A percentile compares a stretch with the other conserved stretches of the same genome.
Conservation (phyloP, 2,113 vertebrate genomes). For the Etia nguti region DNA sequence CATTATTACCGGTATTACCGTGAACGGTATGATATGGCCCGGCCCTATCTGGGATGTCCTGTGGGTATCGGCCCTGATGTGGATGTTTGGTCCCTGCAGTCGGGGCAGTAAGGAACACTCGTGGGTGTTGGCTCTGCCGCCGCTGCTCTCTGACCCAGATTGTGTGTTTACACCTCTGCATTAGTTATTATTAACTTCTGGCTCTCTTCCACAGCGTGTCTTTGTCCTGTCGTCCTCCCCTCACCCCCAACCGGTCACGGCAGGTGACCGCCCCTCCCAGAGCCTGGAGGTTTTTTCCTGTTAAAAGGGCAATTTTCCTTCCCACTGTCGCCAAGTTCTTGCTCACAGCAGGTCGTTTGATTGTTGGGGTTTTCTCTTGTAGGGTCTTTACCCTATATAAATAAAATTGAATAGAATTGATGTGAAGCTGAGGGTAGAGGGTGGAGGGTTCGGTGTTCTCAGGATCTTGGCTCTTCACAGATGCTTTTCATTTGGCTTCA, state of each 20-base stretch:
- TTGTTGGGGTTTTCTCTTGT: background rate
- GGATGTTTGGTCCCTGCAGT: background rate
- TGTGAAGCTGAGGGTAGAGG: background rate
- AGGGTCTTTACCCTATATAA: background rate
- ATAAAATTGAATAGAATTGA: fast-evolving
- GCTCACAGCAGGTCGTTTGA: background rate
- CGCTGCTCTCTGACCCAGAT: background rate
- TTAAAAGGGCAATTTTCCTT: background rate
- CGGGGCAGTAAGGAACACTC: background rate
- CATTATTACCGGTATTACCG: too few relatives aligned
- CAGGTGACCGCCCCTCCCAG: background rate
- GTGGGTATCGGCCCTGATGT: background rate
- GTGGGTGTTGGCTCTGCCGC: background rate
- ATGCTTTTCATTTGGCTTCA: background rate
- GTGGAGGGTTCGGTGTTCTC: background rate
- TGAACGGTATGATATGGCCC: too few relatives aligned
- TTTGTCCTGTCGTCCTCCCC: background rate
- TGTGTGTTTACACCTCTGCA: background rate
- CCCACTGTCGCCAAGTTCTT: background rate
- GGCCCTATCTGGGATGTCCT: background rate
- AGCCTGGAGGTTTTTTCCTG: background rate
- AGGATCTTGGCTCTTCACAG: background rate
- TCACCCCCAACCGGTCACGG: background rate
- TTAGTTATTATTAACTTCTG: fast-evolving
- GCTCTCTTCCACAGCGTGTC: background rate